Evolutionary conservation across 53 echinoderm and acorn worm species (phyloP).

Genomic region (Apostichopus leukothele): DNA sequence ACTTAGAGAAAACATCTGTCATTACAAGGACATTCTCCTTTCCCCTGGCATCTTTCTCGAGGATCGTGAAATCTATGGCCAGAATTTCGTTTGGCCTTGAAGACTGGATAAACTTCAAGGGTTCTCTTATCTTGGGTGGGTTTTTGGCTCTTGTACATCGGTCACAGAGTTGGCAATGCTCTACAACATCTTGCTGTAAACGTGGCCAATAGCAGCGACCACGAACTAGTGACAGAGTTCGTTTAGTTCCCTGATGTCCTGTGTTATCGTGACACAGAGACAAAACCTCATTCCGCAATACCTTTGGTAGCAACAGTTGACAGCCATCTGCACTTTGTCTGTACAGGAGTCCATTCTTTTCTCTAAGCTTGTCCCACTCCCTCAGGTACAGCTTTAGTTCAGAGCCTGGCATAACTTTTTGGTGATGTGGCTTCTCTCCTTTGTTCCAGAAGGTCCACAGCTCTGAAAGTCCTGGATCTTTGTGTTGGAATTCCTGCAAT

Average conservation of each 20-base stretch:
- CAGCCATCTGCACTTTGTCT: no score
- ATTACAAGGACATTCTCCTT: slow-evolving; percentile 64
- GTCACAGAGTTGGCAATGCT: slow-evolving; percentile 48
- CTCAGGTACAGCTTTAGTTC: no score
- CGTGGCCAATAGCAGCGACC: slow-evolving; percentile 45
- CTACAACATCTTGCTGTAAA: neutral
- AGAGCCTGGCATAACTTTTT: no score
- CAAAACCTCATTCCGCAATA: slow-evolving; percentile 20
- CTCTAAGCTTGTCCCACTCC: no score
- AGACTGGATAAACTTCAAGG: slow-evolving; percentile 24
- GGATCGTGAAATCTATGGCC: slow-evolving; percentile 60
- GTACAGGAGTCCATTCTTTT: no score
- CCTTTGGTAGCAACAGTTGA: slow-evolving; percentile 38
- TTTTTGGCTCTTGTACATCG: slow-evolving; percentile 49
- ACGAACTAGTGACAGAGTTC: slow-evolving; percentile 8
- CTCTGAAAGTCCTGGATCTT: no score
- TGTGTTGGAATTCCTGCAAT: neutral
- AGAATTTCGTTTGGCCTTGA: slow-evolving; percentile 55
- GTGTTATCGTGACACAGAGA: slow-evolving; percentile 23
- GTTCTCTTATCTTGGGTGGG: slow-evolving; percentile 46
- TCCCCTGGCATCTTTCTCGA: slow-evolving; percentile 50
- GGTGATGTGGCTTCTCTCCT: no score
- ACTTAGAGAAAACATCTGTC: slow-evolving; percentile 64
- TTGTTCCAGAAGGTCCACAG: no score
- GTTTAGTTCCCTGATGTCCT: slow-evolving; percentile 33